These are phyloP conservation scores for Myrmecophaga tridactyla DNA, from an alignment of 2,113 vertebrate genomes.

Conservation along the genomic window DNA sequence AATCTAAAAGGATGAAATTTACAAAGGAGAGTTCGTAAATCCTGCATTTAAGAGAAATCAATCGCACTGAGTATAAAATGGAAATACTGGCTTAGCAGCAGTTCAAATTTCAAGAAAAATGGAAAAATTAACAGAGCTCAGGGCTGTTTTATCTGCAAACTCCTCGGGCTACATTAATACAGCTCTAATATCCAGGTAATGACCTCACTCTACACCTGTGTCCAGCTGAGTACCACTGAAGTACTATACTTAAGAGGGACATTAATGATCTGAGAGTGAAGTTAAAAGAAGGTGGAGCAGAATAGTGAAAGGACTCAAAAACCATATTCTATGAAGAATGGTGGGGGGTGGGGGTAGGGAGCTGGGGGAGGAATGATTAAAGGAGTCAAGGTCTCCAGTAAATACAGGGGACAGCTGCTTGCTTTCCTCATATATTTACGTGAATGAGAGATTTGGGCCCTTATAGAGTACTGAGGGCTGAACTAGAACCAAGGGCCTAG, in stretches of 20 bases:
- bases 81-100: neutral
- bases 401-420: neutral
- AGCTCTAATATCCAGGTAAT: neutral
- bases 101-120: conserved; percentile 32
- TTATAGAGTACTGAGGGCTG: neutral
- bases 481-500: neutral
- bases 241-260: neutral
- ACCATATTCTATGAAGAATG: neutral
- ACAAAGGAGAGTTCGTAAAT: neutral
- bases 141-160: neutral
- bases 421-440: neutral
- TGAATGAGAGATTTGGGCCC: neutral
- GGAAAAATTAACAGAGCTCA: neutral
- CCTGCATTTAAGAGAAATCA: neutral
- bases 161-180: neutral
- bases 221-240: neutral
- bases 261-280: neutral
- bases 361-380: neutral
- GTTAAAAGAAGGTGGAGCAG: neutral
- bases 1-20: neutral
- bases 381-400: neutral
- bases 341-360: too few relatives aligned
- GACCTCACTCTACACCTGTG: neutral
- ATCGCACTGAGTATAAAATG: neutral
- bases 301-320: neutral